phyloP scores from a whole-genome alignment of 2,113 vertebrate species.

The Aramus guarauna region DNA sequence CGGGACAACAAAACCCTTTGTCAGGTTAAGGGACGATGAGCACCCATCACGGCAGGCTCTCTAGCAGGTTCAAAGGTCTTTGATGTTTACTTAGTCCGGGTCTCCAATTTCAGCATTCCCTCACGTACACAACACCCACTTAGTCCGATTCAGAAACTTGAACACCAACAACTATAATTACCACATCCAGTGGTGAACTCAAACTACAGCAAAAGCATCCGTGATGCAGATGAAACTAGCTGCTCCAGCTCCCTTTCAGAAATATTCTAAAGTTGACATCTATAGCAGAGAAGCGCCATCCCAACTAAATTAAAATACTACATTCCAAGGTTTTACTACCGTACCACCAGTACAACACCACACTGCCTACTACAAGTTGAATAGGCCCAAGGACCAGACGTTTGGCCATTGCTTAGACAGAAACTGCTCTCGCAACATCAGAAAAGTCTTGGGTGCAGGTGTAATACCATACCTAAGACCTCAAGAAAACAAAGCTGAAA shows the following conservation, averaged over 20 bases:
- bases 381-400: neutral
- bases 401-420: neutral
- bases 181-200: neutral
- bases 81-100: neutral
- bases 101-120: neutral
- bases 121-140: neutral
- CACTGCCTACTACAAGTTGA: neutral
- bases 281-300: neutral
- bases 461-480: neutral
- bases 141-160: neutral
- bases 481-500: neutral
- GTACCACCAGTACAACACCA: neutral
- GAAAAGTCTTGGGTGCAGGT: neutral
- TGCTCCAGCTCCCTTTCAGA: neutral
- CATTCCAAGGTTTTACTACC: neutral
- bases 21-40: neutral
- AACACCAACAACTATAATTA: neutral
- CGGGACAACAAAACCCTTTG: neutral
- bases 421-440: neutral
- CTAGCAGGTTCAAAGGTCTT: neutral
- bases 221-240: rapidly evolving
- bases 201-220: neutral
- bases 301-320: neutral
- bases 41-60: neutral
- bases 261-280: neutral